These are phyloP conservation scores for Thymelicus sylvestris DNA, from an alignment of 2,888 invertebrate genomes.

Conservation along the genomic window DNA sequence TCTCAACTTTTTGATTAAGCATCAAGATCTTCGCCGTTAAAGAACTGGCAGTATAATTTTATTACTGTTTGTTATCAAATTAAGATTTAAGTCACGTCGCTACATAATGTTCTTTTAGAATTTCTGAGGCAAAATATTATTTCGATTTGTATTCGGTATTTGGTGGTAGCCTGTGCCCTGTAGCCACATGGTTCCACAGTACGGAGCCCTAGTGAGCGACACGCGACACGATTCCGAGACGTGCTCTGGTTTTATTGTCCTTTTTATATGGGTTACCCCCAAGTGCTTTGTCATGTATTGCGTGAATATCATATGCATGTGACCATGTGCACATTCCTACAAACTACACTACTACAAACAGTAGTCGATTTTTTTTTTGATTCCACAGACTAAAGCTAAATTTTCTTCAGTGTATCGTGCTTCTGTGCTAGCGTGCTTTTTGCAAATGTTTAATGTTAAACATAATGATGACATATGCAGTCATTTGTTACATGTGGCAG, in stretches of 20 bases:
- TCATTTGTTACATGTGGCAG: too few species aligned
- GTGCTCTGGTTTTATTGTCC: constrained; percentile 28
- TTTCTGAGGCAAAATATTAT: constrained; percentile 33
- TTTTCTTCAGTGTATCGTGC: too few species aligned
- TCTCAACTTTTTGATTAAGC: background rate
- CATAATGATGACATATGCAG: too few species aligned
- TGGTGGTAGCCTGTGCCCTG: background rate
- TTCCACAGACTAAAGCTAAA: too few species aligned
- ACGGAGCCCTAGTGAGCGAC: constrained; percentile 8
- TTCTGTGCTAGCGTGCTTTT: too few species aligned
- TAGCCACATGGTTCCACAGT: constrained; percentile 25
- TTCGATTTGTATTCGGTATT: constrained; percentile 27
- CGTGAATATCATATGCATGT: constrained; percentile 5
- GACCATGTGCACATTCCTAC: background rate
- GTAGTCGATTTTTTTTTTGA: too few species aligned
- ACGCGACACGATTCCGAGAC: constrained; percentile 5
- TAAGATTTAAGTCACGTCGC: constrained; percentile 26
- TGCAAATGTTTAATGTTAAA: too few species aligned
- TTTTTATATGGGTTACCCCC: constrained; percentile 24
- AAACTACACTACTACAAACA: too few species aligned
- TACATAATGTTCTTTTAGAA: constrained; percentile 26
- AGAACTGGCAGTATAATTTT: constrained; percentile 7
- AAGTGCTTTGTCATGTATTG: constrained; percentile 17
- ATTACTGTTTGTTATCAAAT: constrained; percentile 18
- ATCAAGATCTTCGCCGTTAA: background rate